Percentiles rank a stretch among this genome's conserved stretches.
Evolutionary conservation across 2,888 invertebrate genomes (phyloP).

Genomic region (Bembecia ichneumoniformis): DNA sequence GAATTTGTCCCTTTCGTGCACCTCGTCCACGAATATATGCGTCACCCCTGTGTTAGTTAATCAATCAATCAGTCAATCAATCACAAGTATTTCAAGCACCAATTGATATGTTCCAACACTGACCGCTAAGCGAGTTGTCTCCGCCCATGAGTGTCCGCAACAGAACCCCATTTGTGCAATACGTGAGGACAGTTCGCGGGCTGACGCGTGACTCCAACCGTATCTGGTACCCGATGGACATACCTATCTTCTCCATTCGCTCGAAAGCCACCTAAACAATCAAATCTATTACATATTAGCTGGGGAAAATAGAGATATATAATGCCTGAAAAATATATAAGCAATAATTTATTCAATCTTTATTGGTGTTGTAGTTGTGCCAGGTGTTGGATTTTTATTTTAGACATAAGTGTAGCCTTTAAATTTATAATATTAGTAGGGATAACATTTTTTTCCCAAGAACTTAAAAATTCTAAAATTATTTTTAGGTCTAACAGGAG

Average conservation of each 20-base stretch:
- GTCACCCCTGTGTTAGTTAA: constrained; percentile 72
- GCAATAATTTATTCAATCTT: too few relatives aligned
- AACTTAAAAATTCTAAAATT: too few relatives aligned
- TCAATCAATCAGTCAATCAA: not conserved
- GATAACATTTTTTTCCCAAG: too few relatives aligned
- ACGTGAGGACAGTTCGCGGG: constrained; percentile 85
- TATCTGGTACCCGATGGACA: constrained; percentile 90
- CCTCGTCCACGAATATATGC: constrained; percentile 93
- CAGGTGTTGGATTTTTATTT: too few relatives aligned
- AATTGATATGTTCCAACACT: not conserved
- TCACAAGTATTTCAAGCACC: too few relatives aligned
- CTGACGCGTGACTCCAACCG: constrained; percentile 88
- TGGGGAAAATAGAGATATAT: too few relatives aligned
- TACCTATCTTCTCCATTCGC: constrained; percentile 77
- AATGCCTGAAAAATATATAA: too few relatives aligned
- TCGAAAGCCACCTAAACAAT: constrained; percentile 73
- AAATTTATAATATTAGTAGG: too few relatives aligned
- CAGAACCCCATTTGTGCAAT: constrained; percentile 93
- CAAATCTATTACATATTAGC: too few relatives aligned
- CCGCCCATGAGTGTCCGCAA: constrained; percentile 90
- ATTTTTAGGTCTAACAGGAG: too few relatives aligned
- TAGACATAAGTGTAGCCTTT: too few relatives aligned
- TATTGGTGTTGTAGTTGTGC: too few relatives aligned
- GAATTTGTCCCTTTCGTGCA: constrained; percentile 94
- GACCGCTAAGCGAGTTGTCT: constrained; percentile 74